Conservation (phyloP, 2,113 vertebrate genomes). For the Plestiodon gilberti region DNA sequence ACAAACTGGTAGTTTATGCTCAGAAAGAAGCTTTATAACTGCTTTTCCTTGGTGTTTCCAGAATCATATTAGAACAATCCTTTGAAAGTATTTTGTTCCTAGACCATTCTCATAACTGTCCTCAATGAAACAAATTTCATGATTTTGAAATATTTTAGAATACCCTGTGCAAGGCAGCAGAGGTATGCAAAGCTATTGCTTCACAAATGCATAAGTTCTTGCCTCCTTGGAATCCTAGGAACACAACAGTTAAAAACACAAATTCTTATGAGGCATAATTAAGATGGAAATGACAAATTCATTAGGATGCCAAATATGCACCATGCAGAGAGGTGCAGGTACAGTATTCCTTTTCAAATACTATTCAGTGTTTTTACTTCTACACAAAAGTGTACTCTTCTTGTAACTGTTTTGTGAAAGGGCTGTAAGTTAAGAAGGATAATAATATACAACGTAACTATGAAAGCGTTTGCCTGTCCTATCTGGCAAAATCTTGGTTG, state of each 20-base stretch:
- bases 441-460: neutral
- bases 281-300: neutral
- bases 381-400: conserved; percentile 35
- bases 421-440: neutral
- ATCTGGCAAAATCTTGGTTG: neutral
- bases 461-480: neutral
- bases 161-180: neutral
- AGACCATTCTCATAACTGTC: neutral
- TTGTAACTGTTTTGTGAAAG: neutral
- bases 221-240: neutral
- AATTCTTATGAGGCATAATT: neutral
- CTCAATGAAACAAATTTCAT: neutral
- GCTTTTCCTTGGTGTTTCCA: rapidly evolving
- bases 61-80: conserved; percentile 1
- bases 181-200: neutral
- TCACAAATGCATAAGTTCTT: neutral
- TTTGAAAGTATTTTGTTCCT: neutral
- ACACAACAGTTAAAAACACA: neutral
- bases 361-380: conserved; percentile 30
- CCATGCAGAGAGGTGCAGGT: neutral
- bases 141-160: conserved; percentile 11
- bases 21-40: neutral
- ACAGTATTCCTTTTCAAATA: neutral
- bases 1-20: neutral
- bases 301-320: neutral